Base-by-base conservation (phyloP, 1,140 invertebrate species). In the Hyphantria cunea region DNA sequence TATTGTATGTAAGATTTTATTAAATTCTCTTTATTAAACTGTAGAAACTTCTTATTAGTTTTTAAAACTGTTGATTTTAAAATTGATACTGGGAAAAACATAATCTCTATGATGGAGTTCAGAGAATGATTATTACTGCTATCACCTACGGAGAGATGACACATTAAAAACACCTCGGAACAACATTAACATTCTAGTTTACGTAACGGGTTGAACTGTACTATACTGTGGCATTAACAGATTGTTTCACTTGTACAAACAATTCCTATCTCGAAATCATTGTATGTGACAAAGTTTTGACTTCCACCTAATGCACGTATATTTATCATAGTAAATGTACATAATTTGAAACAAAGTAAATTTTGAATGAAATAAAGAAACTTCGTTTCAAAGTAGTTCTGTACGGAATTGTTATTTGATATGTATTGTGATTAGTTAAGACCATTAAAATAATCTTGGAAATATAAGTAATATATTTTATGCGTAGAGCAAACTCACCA, bases 11-110 rank as follows among this genome's bases (percentile, higher is more conserved):
- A 66, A 78, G 68, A 68, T 80, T 74, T 71, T 71, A 81, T 81
- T 82, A 80, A 82, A 78, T 76, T 74, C 67, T 76, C 63, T 72
- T 77, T 71, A 77, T 82, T 71, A 78, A 80, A 70, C 64, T 72
- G 73, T 67, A 84, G 81, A 82, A 78, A 80, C 80, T 76, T 62
- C 64, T 69, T 56, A 72, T 60, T 63, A 51, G 58, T 69, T 66
- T 71, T 72, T 74, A 53, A 37, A 37, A 66, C 32, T 58, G 49
- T 73, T 72, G 74, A 62, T 81, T 77, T 76, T 53, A 60, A 77
- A 75, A 76, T 70, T 64, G 61, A 76, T 74, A 74, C 50, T 66
- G 42, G 63, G 61, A 78, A 76, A 84, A 74, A 78, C 8, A 48
- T 53, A 58, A 32, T 32, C n/a, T 44, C 58, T 31, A 32, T 50